phyloP scores from a whole-genome alignment of 2,888 invertebrate genomes.

The Nebria brevicollis region DNA sequence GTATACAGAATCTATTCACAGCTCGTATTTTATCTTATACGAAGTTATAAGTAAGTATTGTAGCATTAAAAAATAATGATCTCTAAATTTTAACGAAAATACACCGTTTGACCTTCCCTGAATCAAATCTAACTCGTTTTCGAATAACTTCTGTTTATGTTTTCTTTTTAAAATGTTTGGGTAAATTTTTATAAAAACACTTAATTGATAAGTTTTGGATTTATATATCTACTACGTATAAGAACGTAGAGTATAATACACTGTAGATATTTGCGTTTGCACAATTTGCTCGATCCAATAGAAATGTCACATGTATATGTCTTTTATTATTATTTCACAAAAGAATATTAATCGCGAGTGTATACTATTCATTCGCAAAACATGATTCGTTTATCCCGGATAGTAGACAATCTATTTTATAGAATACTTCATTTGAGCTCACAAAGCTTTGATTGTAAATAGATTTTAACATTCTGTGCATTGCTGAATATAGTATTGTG shows the following conservation, averaged over 20 bases:
- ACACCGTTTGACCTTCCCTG: too few species aligned
- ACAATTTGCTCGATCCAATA: conserved; percentile 40
- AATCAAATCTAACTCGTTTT: too few species aligned
- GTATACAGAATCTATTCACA: not conserved
- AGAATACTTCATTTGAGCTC: not conserved
- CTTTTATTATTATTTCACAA: conserved; percentile 31
- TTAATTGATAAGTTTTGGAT: too few species aligned
- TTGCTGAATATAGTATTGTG: too few species aligned
- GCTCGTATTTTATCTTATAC: not conserved
- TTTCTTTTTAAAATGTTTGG: too few species aligned
- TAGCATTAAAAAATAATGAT: too few species aligned
- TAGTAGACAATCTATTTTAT: not conserved
- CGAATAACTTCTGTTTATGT: too few species aligned
- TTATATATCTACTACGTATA: not conserved
- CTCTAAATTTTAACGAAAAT: too few species aligned
- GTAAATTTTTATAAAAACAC: too few species aligned
- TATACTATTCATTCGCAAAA: conserved; percentile 11
- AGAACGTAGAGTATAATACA: not conserved
- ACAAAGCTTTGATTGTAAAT: too few species aligned
- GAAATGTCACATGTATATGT: conserved; percentile 33
- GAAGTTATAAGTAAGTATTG: too few species aligned
- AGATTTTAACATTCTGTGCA: too few species aligned
- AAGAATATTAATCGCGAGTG: not conserved
- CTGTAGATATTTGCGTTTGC: conserved; percentile 6
- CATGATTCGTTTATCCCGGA: not conserved